These are phyloP conservation scores for Vesta saturnalis DNA, from an alignment of 2,888 invertebrate genomes.

Conservation along the genomic window DNA sequence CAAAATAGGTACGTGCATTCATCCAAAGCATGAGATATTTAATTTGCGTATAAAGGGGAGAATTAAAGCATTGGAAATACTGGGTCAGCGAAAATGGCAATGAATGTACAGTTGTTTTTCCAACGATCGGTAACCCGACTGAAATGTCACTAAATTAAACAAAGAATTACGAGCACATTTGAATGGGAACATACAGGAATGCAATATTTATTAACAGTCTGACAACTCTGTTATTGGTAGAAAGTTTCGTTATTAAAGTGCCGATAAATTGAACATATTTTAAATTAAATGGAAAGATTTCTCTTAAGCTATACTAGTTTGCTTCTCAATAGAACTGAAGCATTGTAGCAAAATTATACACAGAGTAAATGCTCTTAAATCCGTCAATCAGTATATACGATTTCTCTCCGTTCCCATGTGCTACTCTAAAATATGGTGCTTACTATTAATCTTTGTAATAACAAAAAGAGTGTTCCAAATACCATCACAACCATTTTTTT, in stretches of 20 bases:
- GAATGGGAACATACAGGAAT: slow-evolving; percentile 20
- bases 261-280: slow-evolving; percentile 16
- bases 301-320: too few relatives aligned
- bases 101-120: slow-evolving; percentile 23
- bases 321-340: too few relatives aligned
- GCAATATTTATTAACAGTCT: slow-evolving; percentile 27
- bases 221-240: slow-evolving; percentile 25
- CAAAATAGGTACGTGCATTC: too few relatives aligned
- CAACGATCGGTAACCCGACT: slow-evolving; percentile 24
- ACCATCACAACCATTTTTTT: too few relatives aligned
- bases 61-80: slow-evolving; percentile 16
- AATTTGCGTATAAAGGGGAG: slow-evolving; percentile 18
- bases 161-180: slow-evolving; percentile 32
- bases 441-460: too few relatives aligned
- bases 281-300: background rate
- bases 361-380: too few relatives aligned
- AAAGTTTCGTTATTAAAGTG: slow-evolving; percentile 18
- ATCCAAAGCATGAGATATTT: slow-evolving; percentile 18
- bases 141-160: slow-evolving; percentile 34
- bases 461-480: too few relatives aligned
- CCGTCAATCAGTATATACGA: too few relatives aligned
- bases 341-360: too few relatives aligned
- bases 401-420: too few relatives aligned
- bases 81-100: slow-evolving; percentile 20
- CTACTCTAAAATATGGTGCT: too few relatives aligned